phyloP scores from a whole-genome alignment of 2,888 invertebrate genomes.

The Unio pictorum region DNA sequence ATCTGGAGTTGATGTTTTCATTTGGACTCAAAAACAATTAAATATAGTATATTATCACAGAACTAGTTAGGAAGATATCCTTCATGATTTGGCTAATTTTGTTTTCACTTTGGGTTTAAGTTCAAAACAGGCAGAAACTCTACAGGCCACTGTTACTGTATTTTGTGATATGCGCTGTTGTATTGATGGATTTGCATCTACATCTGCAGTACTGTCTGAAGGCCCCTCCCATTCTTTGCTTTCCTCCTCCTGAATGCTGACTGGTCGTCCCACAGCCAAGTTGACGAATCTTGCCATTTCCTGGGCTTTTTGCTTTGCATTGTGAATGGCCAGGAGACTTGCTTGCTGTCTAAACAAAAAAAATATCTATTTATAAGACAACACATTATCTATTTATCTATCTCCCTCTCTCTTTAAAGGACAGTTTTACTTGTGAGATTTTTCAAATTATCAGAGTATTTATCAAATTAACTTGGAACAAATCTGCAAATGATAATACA shows the following conservation, averaged over 20 bases:
- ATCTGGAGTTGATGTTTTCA: too few species aligned
- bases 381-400: too few species aligned
- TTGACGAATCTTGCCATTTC: constrained; percentile 65
- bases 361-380: background rate
- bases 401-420: too few species aligned
- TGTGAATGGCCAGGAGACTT: constrained; percentile 62
- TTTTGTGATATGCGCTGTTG: constrained; percentile 57
- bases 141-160: constrained; percentile 57
- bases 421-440: too few species aligned
- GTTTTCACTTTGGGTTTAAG: constrained; percentile 58
- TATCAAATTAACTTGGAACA: too few species aligned
- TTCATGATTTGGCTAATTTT: constrained; percentile 17
- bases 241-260: constrained; percentile 59
- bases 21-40: too few species aligned
- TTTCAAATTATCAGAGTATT: too few species aligned
- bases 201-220: constrained; percentile 34
- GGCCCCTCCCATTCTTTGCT: constrained; percentile 57
- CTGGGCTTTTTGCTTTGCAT: constrained; percentile 65
- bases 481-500: too few species aligned
- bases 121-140: constrained; percentile 63
- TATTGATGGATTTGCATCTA: constrained; percentile 46
- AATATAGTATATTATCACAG: too few species aligned
- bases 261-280: constrained; percentile 56
- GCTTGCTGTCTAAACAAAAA: constrained; percentile 58
- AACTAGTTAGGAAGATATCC: too few species aligned